These are phyloP conservation scores for Grammomys surdaster DNA, from an alignment of 2,113 vertebrate genomes.

Conservation along the genomic window DNA sequence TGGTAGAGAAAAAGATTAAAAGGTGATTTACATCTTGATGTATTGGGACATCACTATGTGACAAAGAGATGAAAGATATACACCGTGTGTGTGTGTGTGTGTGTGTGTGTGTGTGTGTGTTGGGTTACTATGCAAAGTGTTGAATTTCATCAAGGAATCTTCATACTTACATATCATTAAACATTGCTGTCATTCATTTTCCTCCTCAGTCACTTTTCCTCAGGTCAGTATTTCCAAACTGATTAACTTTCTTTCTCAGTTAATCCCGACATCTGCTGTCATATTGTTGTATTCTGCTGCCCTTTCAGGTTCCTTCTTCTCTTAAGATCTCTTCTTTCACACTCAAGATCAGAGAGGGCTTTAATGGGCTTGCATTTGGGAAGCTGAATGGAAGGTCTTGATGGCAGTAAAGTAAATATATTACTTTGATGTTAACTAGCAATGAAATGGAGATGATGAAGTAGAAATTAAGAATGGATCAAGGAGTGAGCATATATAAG, in stretches of 20 bases:
- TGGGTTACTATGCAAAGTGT: neutral
- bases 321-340: neutral
- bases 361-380: neutral
- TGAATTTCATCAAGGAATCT: neutral
- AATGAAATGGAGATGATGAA: neutral
- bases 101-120: neutral
- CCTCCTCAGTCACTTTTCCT: neutral
- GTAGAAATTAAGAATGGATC: accelerated
- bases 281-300: neutral
- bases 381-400: accelerated
- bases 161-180: neutral
- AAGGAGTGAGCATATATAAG: neutral
- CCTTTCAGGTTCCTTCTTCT: neutral
- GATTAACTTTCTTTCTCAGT: neutral
- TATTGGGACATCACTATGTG: neutral
- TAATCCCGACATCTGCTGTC: neutral
- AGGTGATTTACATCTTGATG: neutral
- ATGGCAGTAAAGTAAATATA: neutral
- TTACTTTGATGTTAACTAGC: neutral
- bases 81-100: no score
- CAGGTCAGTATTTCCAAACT: neutral
- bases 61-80: neutral
- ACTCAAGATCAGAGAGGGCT: neutral
- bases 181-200: neutral
- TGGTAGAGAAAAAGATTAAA: neutral